phyloP scores from a whole-genome alignment of 1,140 invertebrate species.

The Anagrus nilaparvatae region DNA sequence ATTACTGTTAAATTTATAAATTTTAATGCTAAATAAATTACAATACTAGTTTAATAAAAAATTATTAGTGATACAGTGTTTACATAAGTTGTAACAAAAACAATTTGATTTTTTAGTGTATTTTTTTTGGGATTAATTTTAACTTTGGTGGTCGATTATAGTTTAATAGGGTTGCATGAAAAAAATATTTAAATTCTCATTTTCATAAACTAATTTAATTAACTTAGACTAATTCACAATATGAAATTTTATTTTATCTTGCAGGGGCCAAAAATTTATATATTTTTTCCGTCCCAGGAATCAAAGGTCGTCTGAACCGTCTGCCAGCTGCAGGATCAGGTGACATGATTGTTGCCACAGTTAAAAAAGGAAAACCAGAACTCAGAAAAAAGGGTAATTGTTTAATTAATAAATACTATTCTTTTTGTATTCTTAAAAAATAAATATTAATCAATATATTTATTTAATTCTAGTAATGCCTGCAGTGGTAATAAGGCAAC shows the following conservation, averaged over 20 bases:
- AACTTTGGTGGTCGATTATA: background rate
- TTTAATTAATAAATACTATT: background rate
- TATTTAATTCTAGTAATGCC: conserved; percentile 66
- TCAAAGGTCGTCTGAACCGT: conserved; percentile 93
- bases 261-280: conserved; percentile 96
- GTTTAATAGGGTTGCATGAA: too few relatives aligned
- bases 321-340: conserved; percentile 92
- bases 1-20: too few relatives aligned
- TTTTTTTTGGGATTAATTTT: conserved; percentile 6
- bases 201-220: conserved; percentile 5
- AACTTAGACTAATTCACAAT: background rate
- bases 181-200: too few relatives aligned
- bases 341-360: conserved; percentile 98
- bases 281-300: conserved; percentile 97
- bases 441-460: background rate
- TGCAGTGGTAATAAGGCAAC: conserved; percentile 94
- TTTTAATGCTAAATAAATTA: too few relatives aligned
- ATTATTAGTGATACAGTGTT: too few relatives aligned
- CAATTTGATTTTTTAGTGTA: background rate
- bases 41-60: too few relatives aligned
- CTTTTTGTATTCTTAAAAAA: background rate
- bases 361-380: conserved; percentile 99
- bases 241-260: conserved; percentile 19
- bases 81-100: background rate
- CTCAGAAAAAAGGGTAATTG: conserved; percentile 88